A percentile compares a stretch with the other conserved stretches of the same genome.
These are phyloP conservation scores for Colostygia pectinataria DNA, from an alignment of 2,888 invertebrate species.

Conservation along the genomic window DNA sequence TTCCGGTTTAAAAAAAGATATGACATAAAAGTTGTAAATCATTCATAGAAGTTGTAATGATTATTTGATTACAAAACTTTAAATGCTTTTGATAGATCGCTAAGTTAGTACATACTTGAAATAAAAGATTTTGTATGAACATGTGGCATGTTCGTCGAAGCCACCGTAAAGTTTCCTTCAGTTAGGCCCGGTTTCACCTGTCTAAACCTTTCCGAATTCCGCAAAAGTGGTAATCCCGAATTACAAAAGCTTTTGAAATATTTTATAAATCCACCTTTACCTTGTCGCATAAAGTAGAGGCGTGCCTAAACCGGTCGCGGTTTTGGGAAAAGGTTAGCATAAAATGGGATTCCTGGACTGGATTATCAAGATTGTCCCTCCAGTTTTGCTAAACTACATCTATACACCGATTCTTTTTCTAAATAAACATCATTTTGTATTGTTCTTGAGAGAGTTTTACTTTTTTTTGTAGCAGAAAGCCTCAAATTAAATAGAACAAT, in stretches of 20 bases:
- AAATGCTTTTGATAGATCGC: too few species aligned
- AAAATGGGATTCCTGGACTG: slow-evolving; percentile 33
- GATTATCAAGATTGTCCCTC: slow-evolving; percentile 35
- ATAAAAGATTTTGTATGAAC: too few species aligned
- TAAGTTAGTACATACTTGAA: too few species aligned
- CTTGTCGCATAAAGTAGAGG: slow-evolving; percentile 33
- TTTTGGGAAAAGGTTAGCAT: slow-evolving; percentile 37
- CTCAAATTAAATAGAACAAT: too few species aligned
- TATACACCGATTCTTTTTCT: too few species aligned
- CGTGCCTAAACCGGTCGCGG: slow-evolving; percentile 38
- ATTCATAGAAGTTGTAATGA: not conserved
- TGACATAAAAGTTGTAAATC: not conserved
- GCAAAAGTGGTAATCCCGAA: slow-evolving; percentile 22
- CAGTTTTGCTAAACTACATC: not conserved
- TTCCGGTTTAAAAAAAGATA: not conserved
- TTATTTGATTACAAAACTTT: too few species aligned
- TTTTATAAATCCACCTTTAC: slow-evolving; percentile 20
- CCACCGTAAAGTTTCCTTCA: too few species aligned
- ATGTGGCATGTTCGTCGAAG: too few species aligned
- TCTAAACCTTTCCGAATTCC: slow-evolving; percentile 28
- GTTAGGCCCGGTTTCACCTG: too few species aligned
- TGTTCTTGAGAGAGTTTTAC: too few species aligned
- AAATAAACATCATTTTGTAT: too few species aligned
- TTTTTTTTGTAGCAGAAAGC: too few species aligned
- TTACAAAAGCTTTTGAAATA: slow-evolving; percentile 15